Evolutionary conservation across 2,797 vertebrate genomes (phyloP).

Genomic region (Cercopithecus petaurista): DNA sequence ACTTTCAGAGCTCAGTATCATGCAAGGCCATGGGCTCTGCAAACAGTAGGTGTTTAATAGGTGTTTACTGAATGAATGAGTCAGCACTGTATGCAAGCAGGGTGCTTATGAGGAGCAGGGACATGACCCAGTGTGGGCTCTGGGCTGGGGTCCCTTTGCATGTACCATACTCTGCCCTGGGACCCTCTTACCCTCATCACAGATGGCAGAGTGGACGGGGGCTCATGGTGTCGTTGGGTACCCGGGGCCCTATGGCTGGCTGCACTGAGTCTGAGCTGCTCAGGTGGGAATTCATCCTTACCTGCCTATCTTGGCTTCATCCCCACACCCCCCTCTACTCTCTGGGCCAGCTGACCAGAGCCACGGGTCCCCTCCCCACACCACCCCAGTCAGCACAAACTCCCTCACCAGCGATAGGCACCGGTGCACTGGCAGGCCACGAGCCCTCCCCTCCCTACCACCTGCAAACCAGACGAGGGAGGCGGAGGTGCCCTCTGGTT

Average conservation of each 20-base stretch:
- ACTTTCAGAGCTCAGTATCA: neutral
- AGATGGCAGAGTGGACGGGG: neutral
- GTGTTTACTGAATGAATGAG: neutral
- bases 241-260: fast-evolving
- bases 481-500: neutral
- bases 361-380: fast-evolving
- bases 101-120: neutral
- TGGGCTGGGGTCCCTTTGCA: neutral
- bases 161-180: neutral
- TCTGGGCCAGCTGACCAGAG: neutral
- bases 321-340: neutral
- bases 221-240: neutral
- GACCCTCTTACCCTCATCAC: neutral
- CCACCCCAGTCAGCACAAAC: too few species aligned
- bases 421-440: fast-evolving
- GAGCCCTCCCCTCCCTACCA: neutral
- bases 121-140: fast-evolving
- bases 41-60: neutral
- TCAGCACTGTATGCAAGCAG: neutral
- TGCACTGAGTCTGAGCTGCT: neutral
- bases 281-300: fast-evolving
- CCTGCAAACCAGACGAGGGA: neutral
- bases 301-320: neutral
- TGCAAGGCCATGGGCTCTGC: neutral
- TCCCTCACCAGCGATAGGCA: neutral